Evolutionary conservation across 2,113 vertebrate genomes (phyloP).

Genomic region (Oostethus manadensis): DNA sequence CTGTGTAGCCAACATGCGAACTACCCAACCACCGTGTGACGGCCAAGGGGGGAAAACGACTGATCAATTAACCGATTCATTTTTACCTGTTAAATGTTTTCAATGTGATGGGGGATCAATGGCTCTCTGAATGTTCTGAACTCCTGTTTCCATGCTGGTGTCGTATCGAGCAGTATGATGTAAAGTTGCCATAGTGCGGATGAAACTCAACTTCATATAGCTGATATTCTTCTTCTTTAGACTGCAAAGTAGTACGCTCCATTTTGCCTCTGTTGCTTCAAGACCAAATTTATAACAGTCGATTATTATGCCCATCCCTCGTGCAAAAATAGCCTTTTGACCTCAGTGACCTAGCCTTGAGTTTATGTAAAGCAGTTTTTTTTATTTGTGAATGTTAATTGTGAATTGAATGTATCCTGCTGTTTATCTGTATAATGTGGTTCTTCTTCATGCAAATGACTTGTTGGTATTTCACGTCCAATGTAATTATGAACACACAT

Average conservation of each 20-base stretch:
- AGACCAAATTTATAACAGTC: not conserved
- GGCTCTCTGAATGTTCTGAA: not conserved
- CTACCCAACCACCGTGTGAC: too few relatives aligned
- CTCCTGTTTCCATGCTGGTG: not conserved
- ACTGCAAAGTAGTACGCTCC: too few relatives aligned
- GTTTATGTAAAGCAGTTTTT: constrained; percentile 11
- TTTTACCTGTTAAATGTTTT: not conserved
- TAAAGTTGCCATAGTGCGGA: not conserved
- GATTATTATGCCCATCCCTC: not conserved
- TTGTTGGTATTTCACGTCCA: constrained; percentile 18
- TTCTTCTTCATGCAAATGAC: constrained; percentile 22
- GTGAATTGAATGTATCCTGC: constrained; percentile 32
- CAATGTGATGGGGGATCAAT: not conserved
- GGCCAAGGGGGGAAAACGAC: too few relatives aligned
- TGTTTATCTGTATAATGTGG: constrained; percentile 34
- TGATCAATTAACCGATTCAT: too few relatives aligned
- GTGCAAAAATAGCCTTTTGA: constrained; percentile 34
- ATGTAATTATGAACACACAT: constrained; percentile 7
- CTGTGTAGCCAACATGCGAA: too few relatives aligned
- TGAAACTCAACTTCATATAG: not conserved
- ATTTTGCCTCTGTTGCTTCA: too few relatives aligned
- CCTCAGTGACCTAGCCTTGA: constrained; percentile 29
- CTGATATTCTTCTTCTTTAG: not conserved
- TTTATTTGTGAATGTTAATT: constrained; percentile 42
- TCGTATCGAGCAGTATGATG: not conserved